Base-by-base conservation (phyloP, 2,113 vertebrate genomes). In the Cacatua alba region DNA sequence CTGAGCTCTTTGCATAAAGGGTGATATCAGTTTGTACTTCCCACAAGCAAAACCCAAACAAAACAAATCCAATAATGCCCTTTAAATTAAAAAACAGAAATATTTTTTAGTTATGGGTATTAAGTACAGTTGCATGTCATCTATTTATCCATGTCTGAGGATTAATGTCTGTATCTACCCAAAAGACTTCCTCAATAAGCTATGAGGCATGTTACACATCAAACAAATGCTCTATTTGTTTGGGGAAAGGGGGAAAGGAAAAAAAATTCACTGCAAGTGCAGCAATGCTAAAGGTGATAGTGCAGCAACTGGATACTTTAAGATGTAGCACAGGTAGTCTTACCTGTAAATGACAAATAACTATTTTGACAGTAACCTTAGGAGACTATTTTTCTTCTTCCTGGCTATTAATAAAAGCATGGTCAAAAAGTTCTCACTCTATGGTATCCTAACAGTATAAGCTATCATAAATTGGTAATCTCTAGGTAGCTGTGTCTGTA, bases 401-500 rank as follows among this genome's bases (percentile, higher is more conserved):
- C 57, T 77, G 31, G 68, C 18, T 88, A 74, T 49, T 84, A 62
- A 62, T 86, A 79, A 82, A 96, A 87, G 21, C 14, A 39, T 24
- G n/a, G 19, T 70, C 26, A 75, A 81, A 80, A 90, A 89, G 69
- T 35, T 43, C 55, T 87, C 11, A 29, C 41, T 96, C 53, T 18
- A 0, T 74, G 48, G 57, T 80, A 70, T 70, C 69, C 82, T 62
- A 82, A 37, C 23, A 80, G 82, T 57, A n/a, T 82, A 68, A 82
- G 18, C 39, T 67, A 92, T 43, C 84, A 85, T 90, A 93, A 88
- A 96, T 15, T 74, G 68, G 64, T 80, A 84, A 95, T 69, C 91
- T 94, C 88, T 37, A 89, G 81, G 60, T 81, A 90, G 62, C 76
- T 44, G 70, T 91, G 94, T 88, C 83, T 25, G 62, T 83, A 94